Conservation (phyloP, 2,113 vertebrate species). For the Indicator indicator region DNA sequence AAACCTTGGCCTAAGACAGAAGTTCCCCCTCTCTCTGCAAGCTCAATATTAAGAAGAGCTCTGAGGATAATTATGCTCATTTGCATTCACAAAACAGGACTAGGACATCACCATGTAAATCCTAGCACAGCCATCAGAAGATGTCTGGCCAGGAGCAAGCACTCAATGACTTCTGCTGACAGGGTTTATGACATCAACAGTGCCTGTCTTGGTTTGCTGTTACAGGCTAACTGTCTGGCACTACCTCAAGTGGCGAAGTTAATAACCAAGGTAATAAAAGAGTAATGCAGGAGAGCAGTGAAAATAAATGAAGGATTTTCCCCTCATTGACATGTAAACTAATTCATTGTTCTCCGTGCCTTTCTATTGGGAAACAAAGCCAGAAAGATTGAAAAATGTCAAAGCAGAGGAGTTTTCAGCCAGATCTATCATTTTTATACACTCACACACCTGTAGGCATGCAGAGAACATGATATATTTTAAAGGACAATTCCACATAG, state of each 20-base stretch:
- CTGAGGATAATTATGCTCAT: not conserved
- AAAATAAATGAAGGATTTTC: not conserved
- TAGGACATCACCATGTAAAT: not conserved
- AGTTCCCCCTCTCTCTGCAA: not conserved
- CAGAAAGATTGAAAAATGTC: constrained; percentile 42
- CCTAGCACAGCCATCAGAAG: not conserved
- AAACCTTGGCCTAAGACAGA: not conserved
- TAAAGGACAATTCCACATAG: constrained; percentile 43
- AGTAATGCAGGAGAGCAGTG: not conserved
- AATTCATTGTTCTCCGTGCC: not conserved
- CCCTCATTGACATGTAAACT: constrained; percentile 28
- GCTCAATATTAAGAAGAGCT: not conserved
- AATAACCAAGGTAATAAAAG: not conserved
- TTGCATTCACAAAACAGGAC: not conserved
- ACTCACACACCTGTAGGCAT: constrained; percentile 45
- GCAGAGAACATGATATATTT: constrained; percentile 35
- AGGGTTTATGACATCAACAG: not conserved
- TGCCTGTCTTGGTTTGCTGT: not conserved
- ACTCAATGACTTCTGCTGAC: not conserved
- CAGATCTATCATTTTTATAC: constrained; percentile 47
- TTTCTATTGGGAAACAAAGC: constrained; percentile 44
- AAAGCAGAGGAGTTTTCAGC: constrained; percentile 29
- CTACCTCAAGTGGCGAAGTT: not conserved
- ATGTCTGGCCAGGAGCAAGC: not conserved
- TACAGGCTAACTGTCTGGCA: not conserved